A percentile compares a stretch with the other conserved stretches of the same genome.
These are phyloP conservation scores for Zelleria hepariella DNA, from an alignment of 2,888 invertebrate genomes.

Conservation along the genomic window DNA sequence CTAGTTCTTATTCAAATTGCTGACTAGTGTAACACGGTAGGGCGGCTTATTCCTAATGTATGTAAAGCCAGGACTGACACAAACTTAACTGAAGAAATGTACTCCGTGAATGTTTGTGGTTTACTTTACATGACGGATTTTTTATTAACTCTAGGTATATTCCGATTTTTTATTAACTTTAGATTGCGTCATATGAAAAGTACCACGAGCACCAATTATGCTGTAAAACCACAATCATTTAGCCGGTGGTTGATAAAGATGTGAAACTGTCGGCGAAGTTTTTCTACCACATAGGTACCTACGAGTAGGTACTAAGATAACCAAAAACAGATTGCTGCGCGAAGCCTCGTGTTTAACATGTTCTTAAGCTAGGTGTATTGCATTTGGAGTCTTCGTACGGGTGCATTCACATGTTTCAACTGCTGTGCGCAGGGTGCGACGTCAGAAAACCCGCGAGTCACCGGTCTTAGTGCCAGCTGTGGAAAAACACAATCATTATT, in stretches of 20 bases:
- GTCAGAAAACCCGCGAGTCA: constrained; percentile 12
- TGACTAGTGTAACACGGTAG: neutral
- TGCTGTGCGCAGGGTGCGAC: constrained; percentile 14
- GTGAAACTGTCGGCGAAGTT: neutral
- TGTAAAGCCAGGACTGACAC: too few relatives aligned
- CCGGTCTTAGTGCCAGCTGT: constrained; percentile 16
- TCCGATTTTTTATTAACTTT: too few relatives aligned
- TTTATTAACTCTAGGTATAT: too few relatives aligned
- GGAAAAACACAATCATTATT: constrained; percentile 3
- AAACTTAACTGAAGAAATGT: too few relatives aligned
- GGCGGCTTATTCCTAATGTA: neutral
- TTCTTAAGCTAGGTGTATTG: neutral
- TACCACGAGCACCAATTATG: neutral
- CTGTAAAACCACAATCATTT: neutral
- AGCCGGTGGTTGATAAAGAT: neutral
- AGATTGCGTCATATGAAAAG: too few relatives aligned
- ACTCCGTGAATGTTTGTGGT: too few relatives aligned
- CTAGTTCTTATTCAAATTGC: neutral
- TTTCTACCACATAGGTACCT: neutral
- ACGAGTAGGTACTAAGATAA: neutral
- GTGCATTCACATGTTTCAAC: neutral
- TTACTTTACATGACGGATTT: too few relatives aligned
- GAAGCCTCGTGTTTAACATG: neutral
- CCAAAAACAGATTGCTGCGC: neutral
- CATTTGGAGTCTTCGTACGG: neutral